Conservation (phyloP, 2,113 vertebrate genomes). For the Xenopus borealis region DNA sequence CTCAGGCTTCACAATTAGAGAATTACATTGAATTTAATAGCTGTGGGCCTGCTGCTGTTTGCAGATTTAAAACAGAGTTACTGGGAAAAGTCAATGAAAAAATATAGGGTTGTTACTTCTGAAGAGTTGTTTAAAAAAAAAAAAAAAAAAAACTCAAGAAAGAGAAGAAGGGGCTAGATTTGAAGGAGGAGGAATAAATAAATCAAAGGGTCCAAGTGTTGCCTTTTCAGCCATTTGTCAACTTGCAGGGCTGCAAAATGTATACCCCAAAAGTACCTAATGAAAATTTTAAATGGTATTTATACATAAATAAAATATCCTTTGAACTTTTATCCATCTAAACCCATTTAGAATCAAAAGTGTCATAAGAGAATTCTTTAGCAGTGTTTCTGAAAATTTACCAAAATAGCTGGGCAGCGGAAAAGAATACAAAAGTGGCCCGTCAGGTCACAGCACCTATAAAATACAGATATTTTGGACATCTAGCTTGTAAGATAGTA, state of each 20-base stretch:
- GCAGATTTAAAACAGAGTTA: background rate
- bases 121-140: background rate
- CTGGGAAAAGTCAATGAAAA: too few relatives aligned
- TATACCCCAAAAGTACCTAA: too few relatives aligned
- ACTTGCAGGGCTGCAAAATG: too few relatives aligned
- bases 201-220: background rate
- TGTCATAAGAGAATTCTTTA: background rate
- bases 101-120: too few relatives aligned
- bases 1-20: constrained; percentile 18
- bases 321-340: too few relatives aligned
- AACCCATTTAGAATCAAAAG: background rate
- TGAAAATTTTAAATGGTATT: too few relatives aligned
- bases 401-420: background rate
- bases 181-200: too few relatives aligned
- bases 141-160: background rate
- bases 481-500: too few relatives aligned
- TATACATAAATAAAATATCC: too few relatives aligned
- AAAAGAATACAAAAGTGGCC: background rate
- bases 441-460: background rate
- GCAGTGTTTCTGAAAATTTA: constrained; percentile 1
- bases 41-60: constrained; percentile 1
- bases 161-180: too few relatives aligned
- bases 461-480: background rate
- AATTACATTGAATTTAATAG: constrained; percentile 18
- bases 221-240: too few relatives aligned